Evolutionary conservation across 2,888 invertebrate genomes (phyloP), one percentile per base, ranked within the genome.

Genomic region (Candidula unifasciata): DNA sequence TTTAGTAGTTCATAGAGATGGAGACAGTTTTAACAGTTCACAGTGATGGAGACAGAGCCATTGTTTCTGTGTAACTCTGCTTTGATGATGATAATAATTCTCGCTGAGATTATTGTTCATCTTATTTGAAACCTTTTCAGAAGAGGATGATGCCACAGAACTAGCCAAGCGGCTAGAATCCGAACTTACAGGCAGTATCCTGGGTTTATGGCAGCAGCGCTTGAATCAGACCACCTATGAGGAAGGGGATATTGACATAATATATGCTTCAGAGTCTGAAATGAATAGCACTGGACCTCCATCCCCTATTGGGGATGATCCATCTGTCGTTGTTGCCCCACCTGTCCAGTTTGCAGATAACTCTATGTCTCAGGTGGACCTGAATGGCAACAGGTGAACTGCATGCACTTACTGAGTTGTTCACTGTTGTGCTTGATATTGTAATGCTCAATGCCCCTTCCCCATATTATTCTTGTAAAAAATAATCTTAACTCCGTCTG

Each of bases 201-300:
- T 88, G 21, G 87, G 85, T 2, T 69, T 88, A 54, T 88, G 88
- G 88, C 87, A 86, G 57, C 85, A 86, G 66, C 33, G 85, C 0
- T 79, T 88, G 27, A 78, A 73, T 5, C 84, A 88, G 80, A 76
- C 85, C 13, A 54, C 82, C 6, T 74, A 79, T 21, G 76, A 71
- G 30, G 85, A 81, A 68, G 79, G 64, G 27, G 77, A 77, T 60
- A 80, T 84, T 33, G 88, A 88, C 18, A 82, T 86, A 60, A 86
- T 85, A 52, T 85, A 87, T 16, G 84, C 85, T 52, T 87, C 86
- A 16, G 87, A 88, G 69, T 86, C 85, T 57, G 86, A 87, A 16
- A 78, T 84, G n/a, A 52, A 52, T 64, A 87, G 86, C 77, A 84
- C 82, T 1, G 85, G 81, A 10, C 79, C 87, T 79, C 24, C 87